A percentile compares a stretch with the other conserved stretches of the same genome.
phyloP scores from a whole-genome alignment of 2,797 vertebrate genomes.

The Megaceryle alcyon region DNA sequence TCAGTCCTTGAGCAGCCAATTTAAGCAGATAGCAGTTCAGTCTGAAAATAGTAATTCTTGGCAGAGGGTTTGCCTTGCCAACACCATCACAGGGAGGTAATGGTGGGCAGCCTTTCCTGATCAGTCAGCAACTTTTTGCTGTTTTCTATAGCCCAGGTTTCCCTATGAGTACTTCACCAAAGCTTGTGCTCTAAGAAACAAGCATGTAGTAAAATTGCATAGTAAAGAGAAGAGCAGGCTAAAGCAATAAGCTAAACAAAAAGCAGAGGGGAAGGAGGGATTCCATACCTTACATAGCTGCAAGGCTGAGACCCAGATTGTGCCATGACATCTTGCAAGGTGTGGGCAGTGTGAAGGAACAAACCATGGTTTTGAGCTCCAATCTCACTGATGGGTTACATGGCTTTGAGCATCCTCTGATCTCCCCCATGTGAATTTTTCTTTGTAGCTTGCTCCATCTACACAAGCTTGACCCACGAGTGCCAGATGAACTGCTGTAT shows the following conservation, averaged over 20 bases:
- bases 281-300: background rate
- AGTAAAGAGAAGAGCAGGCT: background rate
- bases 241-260: background rate
- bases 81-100: background rate
- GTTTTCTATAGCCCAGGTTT: background rate
- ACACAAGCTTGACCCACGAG: constrained; percentile 80
- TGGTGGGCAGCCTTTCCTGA: background rate
- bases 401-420: background rate
- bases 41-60: background rate
- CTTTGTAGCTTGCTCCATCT: constrained; percentile 87
- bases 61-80: background rate
- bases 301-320: background rate
- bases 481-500: constrained; percentile 92
- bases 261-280: background rate
- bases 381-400: background rate
- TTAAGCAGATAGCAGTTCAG: background rate
- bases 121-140: background rate
- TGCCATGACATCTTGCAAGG: background rate
- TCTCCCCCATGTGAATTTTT: background rate
- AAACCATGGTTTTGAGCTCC: background rate
- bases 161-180: background rate
- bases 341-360: background rate
- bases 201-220: rapidly evolving
- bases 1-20: background rate
- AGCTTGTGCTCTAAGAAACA: background rate